Evolutionary conservation across 2,888 invertebrate genomes (phyloP), one percentile per base, ranked within the genome.

Genomic region (Sminthurinus aureus): DNA sequence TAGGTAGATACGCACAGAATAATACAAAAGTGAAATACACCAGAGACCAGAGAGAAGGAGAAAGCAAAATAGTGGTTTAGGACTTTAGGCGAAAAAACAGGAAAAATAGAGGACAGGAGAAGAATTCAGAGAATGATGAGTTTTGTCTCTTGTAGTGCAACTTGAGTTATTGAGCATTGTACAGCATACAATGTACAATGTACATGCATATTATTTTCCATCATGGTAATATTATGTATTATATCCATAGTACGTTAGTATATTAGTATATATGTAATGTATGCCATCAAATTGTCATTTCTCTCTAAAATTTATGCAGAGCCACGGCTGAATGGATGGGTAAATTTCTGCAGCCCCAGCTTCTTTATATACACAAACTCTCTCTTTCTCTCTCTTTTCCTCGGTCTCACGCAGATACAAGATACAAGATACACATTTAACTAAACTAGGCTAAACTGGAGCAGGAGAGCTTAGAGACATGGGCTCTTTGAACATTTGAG

Each of bases 221-320:
- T 38, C 38, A 38, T 38, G 38, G 1, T 6, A 4, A 38, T 38
- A 38, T 38, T 1, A 38, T 38, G n/a, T 67, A 20, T n/a, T 38
- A 67, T 67, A 20, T n/a, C 4, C 67, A 67, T 2, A 64, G 64
- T 2, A n/a, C 13, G 9, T 38, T 38, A 38, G 6, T 38, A 38
- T 38, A 38, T 38, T 38, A 38, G 6, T 38, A 38, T 20, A n/a
- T 20, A 22, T 20, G 2, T 9, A 0, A 15, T 22, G 24, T 71
- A 71, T 15, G 22, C 24, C 71, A 71, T 71, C 71, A 71, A 71
- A 71, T 71, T 71, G 71, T 71, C 71, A 24, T 24, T 24, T 71
- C 24, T 71, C 22, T 18, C 58, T 58, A 24, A 71, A 67, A 71
- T 71, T 71, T 71, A 71, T 71, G 71, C 67, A 20, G 20, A 20